phyloP scores from a whole-genome alignment of 2,113 vertebrate species.

The Boleophthalmus pectinirostris region DNA sequence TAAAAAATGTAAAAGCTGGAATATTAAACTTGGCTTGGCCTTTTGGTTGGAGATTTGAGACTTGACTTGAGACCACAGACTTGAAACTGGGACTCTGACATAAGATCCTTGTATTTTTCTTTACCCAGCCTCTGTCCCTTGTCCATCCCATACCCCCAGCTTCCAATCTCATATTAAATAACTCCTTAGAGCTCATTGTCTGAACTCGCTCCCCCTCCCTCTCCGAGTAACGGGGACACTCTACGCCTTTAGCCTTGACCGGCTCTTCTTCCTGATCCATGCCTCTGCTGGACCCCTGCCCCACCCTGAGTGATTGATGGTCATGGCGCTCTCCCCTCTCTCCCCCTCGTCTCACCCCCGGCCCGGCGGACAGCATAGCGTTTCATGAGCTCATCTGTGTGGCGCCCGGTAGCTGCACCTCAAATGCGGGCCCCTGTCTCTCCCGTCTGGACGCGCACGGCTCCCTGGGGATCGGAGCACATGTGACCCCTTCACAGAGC shows the following conservation, averaged over 20 bases:
- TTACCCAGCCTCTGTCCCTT: constrained; percentile 35
- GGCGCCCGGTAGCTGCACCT: constrained; percentile 85
- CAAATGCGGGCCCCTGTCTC: constrained; percentile 71
- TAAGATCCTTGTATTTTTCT: constrained; percentile 8
- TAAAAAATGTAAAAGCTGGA: too few species aligned
- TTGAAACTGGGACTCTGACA: too few species aligned
- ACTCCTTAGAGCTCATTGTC: constrained; percentile 81
- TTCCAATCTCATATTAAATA: constrained; percentile 61
- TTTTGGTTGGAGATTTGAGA: too few species aligned
- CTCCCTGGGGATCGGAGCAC: constrained; percentile 74
- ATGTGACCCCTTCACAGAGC: constrained; percentile 62
- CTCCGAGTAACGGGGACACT: constrained; percentile 70
- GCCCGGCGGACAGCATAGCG: constrained; percentile 75
- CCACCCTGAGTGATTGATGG: constrained; percentile 85
- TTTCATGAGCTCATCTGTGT: constrained; percentile 85
- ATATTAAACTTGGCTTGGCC: too few species aligned
- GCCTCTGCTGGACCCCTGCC: constrained; percentile 48
- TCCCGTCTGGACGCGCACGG: constrained; percentile 68
- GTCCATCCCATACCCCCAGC: neutral
- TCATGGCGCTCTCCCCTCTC: constrained; percentile 75
- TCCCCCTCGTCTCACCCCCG: constrained; percentile 67
- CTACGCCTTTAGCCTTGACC: constrained; percentile 81
- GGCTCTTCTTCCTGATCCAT: constrained; percentile 72
- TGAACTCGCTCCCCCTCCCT: constrained; percentile 56
- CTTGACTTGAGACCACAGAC: too few species aligned